Conservation (phyloP, 1,140 invertebrate species). For the Battus philenor region DNA sequence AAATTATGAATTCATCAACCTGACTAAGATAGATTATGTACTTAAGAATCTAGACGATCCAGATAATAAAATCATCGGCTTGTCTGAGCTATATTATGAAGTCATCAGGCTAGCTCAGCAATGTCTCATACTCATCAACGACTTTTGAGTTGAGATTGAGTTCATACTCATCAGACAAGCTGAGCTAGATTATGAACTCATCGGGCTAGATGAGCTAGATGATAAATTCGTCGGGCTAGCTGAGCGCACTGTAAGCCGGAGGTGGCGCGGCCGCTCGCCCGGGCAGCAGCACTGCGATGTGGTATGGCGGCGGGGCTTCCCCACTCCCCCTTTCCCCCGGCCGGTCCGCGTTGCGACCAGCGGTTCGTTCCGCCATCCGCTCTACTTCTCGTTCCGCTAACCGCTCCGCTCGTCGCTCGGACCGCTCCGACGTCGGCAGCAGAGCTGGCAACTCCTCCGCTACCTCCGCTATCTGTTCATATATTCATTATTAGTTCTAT, state of each 20-base stretch:
- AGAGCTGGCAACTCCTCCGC: conserved; percentile 15
- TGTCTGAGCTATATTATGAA: conserved; percentile 19
- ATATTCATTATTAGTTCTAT: no score
- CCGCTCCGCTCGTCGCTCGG: conserved; percentile 28
- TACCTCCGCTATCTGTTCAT: conserved; percentile 18
- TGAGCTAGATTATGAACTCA: conserved; percentile 36
- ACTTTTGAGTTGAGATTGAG: no score
- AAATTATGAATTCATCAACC: conserved; percentile 48
- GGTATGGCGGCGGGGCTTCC: conserved; percentile 79
- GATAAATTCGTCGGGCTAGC: conserved; percentile 66
- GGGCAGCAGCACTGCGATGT: conserved; percentile 81
- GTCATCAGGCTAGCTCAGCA: conserved; percentile 21
- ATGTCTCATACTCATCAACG: conserved; percentile 41
- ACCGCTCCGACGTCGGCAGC: conserved; percentile 7
- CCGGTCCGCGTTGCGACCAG: not conserved
- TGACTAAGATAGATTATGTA: no score
- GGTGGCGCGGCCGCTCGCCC: conserved; percentile 76
- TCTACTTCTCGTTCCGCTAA: conserved; percentile 81
- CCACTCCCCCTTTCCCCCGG: conserved; percentile 10
- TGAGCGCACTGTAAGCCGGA: conserved; percentile 81
- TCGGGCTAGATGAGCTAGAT: conserved; percentile 24
- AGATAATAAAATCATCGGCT: no score
- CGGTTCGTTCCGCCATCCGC: conserved; percentile 23
- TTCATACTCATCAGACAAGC: no score
- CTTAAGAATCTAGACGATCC: no score